phyloP scores from a whole-genome alignment of 2,113 vertebrate genomes.

The Rhegmatorhina hoffmannsi region DNA sequence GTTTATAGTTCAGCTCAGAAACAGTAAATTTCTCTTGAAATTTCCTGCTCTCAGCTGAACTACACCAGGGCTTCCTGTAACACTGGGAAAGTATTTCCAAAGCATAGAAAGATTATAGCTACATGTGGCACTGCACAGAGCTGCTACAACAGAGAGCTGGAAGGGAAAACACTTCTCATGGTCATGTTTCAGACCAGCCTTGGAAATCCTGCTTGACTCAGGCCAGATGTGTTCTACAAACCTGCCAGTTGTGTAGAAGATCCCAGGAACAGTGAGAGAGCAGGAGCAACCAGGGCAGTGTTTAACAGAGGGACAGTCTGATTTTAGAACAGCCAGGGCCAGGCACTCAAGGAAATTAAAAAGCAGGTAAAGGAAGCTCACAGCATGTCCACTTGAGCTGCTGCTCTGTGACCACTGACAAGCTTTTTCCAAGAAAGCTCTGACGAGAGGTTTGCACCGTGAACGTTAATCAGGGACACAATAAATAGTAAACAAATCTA shows the following conservation, averaged over 20 bases:
- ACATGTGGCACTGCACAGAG: not conserved
- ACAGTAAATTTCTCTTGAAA: not conserved
- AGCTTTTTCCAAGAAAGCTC: not conserved
- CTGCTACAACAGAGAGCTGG: not conserved
- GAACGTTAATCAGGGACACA: not conserved
- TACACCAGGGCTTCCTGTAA: not conserved
- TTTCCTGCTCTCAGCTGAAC: not conserved
- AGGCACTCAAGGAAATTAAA: not conserved
- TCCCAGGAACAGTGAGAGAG: not conserved
- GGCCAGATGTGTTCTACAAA: fast-evolving
- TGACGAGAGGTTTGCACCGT: not conserved
- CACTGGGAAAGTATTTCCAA: not conserved
- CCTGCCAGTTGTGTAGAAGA: fast-evolving
- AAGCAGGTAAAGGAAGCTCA: not conserved
- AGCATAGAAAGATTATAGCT: not conserved
- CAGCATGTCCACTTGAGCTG: not conserved
- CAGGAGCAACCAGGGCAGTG: not conserved
- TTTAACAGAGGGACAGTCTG: not conserved
- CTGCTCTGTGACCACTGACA: not conserved
- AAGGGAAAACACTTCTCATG: not conserved
- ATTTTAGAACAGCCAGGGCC: not conserved
- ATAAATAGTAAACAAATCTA: not conserved
- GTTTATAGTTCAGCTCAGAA: not conserved
- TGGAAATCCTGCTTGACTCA: not conserved
- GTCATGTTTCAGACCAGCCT: not conserved